A percentile compares a stretch with the other conserved stretches of the same genome.
These are phyloP conservation scores for Rhabdomys pumilio DNA, from an alignment of 2,797 vertebrate species.

Conservation along the genomic window DNA sequence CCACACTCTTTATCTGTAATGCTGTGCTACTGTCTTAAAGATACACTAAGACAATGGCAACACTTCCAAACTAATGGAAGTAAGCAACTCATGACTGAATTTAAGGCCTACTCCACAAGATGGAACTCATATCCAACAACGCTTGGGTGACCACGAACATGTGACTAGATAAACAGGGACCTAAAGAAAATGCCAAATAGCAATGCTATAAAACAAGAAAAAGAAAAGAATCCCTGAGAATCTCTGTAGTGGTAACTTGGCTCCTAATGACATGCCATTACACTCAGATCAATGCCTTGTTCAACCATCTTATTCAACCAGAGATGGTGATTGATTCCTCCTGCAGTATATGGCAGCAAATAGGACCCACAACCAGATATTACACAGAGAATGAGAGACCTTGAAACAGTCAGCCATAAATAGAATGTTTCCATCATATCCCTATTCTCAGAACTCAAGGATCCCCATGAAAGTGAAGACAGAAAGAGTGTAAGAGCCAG, in stretches of 20 bases:
- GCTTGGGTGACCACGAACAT: not conserved
- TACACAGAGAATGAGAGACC: not conserved
- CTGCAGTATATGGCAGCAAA: not conserved
- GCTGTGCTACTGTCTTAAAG: not conserved
- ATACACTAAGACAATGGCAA: not conserved
- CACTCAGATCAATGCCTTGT: not conserved
- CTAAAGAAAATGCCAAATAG: not conserved
- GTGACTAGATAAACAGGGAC: not conserved
- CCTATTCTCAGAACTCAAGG: too few relatives aligned
- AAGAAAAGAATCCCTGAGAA: too few relatives aligned
- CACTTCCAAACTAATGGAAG: not conserved
- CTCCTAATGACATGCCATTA: not conserved
- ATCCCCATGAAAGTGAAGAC: not conserved
- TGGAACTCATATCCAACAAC: not conserved
- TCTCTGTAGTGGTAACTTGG: not conserved
- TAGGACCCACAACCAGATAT: not conserved
- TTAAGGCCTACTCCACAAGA: not conserved
- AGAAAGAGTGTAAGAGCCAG: not conserved
- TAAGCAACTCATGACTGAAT: not conserved
- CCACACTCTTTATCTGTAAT: not conserved
- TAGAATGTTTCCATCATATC: not conserved
- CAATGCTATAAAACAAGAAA: not conserved
- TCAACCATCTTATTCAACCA: not conserved
- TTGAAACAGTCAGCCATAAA: not conserved
- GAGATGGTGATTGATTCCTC: not conserved